These are phyloP conservation scores for Microplitis manilae DNA, from an alignment of 2,888 invertebrate species.

Conservation along the genomic window DNA sequence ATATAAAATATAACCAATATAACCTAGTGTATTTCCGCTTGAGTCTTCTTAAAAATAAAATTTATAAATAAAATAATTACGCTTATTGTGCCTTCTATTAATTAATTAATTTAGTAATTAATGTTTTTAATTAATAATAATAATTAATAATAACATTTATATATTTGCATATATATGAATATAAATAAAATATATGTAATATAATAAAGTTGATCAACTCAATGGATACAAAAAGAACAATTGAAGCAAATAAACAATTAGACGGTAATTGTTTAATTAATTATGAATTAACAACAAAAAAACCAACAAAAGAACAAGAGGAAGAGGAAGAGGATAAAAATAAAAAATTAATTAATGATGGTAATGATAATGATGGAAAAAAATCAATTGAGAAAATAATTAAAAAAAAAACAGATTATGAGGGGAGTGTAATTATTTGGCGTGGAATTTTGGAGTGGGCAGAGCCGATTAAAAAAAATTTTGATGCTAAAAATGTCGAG, in stretches of 20 bases:
- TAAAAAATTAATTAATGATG: not conserved
- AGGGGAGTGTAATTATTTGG: not conserved
- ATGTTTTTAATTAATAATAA: not conserved
- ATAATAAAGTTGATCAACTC: not conserved
- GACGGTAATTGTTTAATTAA: not conserved
- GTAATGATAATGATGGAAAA: no score
- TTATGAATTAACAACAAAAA: no score
- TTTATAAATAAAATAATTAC: not conserved
- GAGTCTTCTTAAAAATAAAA: constrained; percentile 1
- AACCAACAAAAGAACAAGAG: not conserved
- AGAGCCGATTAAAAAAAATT: not conserved
- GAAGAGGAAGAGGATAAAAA: not conserved
- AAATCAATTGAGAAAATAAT: no score
- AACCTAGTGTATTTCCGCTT: not conserved
- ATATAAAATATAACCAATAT: not conserved
- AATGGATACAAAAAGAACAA: not conserved
- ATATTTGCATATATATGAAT: not conserved
- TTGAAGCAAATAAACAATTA: not conserved
- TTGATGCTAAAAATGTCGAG: not conserved
- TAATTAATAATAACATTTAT: not conserved
- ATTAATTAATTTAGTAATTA: not conserved
- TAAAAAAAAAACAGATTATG: not conserved
- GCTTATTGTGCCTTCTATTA: not conserved
- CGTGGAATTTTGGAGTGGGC: not conserved
- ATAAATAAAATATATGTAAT: not conserved